Conservation (phyloP, 1,140 invertebrate genomes). For the Cyclargus thomasi region DNA sequence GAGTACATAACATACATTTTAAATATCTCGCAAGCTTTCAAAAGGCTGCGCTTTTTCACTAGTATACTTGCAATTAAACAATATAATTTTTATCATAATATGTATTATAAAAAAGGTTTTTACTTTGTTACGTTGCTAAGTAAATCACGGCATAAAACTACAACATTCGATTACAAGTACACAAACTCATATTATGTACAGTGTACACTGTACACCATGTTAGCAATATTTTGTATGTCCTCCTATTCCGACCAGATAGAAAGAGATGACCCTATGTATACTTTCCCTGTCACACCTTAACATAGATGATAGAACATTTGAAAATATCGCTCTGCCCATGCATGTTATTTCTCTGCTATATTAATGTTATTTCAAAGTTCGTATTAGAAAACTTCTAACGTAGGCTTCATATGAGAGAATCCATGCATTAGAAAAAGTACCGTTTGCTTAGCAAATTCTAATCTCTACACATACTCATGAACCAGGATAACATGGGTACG, state of each 20-base stretch:
- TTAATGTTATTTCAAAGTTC: not conserved
- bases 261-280: not conserved
- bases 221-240: not conserved
- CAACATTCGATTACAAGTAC: not conserved
- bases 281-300: not conserved
- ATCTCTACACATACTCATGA: conserved; percentile 71
- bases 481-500: conserved; percentile 52
- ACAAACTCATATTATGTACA: not conserved
- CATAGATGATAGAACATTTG: not conserved
- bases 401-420: conserved; percentile 36
- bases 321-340: not conserved
- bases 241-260: not conserved
- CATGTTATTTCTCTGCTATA: not conserved
- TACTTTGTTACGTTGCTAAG: no score
- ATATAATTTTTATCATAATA: no score
- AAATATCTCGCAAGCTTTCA: no score
- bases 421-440: conserved; percentile 60
- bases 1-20: no score
- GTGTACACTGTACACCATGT: not conserved
- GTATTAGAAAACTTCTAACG: conserved; percentile 31
- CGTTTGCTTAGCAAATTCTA: conserved; percentile 73
- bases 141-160: no score
- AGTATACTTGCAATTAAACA: no score
- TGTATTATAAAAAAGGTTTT: no score
- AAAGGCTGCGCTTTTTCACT: no score